Conservation (phyloP, 2,888 invertebrate species). For the Pheosia tremula region DNA sequence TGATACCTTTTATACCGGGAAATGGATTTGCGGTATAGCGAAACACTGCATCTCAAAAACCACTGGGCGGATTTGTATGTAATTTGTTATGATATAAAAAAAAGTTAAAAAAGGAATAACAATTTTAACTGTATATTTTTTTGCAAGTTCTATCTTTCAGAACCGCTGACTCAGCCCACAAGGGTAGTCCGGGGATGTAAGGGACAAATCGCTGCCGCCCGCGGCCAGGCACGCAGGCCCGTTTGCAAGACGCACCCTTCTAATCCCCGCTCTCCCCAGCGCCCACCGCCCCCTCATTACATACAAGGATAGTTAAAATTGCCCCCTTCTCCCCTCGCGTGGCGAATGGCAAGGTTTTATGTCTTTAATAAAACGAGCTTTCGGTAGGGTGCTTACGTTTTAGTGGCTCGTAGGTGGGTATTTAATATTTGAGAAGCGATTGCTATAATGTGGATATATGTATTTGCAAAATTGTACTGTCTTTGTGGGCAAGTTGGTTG, state of each 20-base stretch:
- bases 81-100: no score
- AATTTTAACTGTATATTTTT: not conserved
- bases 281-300: constrained; percentile 68
- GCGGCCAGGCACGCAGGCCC: constrained; percentile 76
- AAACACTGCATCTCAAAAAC: no score
- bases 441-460: constrained; percentile 11
- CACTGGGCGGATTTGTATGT: no score
- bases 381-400: constrained; percentile 39
- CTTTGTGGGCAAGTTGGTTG: no score
- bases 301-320: constrained; percentile 78
- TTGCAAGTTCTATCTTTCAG: constrained; percentile 40
- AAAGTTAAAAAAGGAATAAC: no score
- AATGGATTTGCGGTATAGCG: no score
- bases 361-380: constrained; percentile 74
- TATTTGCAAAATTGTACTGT: not conserved
- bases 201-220: constrained; percentile 79
- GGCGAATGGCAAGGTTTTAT: constrained; percentile 70
- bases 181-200: constrained; percentile 67
- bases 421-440: constrained; percentile 23
- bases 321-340: constrained; percentile 50
- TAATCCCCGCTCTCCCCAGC: constrained; percentile 59
- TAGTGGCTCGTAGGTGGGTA: constrained; percentile 35
- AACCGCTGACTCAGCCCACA: constrained; percentile 40
- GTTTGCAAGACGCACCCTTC: constrained; percentile 82
- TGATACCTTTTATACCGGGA: no score